Conservation (phyloP, 2,113 vertebrate species). For the Salvelinus namaycush region DNA sequence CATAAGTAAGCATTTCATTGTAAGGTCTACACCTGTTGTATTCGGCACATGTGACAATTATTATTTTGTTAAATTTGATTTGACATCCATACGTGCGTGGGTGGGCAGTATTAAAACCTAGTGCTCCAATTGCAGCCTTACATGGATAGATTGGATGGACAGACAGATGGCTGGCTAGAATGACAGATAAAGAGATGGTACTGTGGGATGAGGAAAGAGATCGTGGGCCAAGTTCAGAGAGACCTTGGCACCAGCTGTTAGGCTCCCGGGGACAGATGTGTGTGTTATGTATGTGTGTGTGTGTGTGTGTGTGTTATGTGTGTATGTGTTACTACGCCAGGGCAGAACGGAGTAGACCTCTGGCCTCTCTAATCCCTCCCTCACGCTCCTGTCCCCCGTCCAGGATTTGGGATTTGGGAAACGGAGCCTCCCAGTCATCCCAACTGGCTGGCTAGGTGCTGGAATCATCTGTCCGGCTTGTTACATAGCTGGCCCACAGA, state of each 20-base stretch:
- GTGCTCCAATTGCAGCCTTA: no score
- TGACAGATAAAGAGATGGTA: neutral
- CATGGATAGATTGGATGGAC: neutral
- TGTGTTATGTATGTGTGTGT: constrained; percentile 3
- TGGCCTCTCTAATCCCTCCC: neutral
- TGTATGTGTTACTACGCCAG: constrained; percentile 2
- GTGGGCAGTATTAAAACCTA: no score
- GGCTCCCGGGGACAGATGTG: neutral
- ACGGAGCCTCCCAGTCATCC: neutral
- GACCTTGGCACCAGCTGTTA: constrained; percentile 7
- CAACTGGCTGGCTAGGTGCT: neutral
- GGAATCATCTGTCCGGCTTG: no score
- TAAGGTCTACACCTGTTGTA: no score
- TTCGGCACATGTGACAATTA: no score
- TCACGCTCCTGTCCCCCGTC: constrained; percentile 15
- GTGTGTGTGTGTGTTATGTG: neutral
- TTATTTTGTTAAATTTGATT: no score
- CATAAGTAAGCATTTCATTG: no score
- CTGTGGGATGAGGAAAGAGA: neutral
- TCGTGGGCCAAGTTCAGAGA: neutral
- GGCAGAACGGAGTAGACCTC: neutral
- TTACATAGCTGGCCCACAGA: no score
- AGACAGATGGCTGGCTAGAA: neutral
- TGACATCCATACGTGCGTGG: neutral
- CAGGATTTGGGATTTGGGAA: constrained; percentile 11